Conservation (phyloP, 2,888 invertebrate species). For the Griposia aprilina region DNA sequence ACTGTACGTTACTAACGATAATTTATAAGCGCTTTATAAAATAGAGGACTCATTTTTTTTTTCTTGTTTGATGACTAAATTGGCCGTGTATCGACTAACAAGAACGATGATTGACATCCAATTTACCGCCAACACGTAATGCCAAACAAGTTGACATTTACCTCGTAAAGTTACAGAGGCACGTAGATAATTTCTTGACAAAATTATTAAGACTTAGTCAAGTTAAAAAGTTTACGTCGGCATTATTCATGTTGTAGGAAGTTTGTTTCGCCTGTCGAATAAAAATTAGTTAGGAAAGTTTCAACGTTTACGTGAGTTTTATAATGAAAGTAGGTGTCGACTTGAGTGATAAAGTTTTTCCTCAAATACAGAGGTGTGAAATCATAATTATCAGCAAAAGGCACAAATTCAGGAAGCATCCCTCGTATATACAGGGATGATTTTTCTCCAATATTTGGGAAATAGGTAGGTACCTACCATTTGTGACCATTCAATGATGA, state of each 20-base stretch:
- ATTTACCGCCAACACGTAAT: conserved; percentile 1
- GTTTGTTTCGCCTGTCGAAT: conserved; percentile 52
- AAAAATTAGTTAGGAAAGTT: conserved; percentile 56
- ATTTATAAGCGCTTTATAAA: neutral
- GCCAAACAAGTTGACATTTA: conserved; percentile 17
- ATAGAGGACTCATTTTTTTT: neutral
- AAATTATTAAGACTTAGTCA: conserved; percentile 42
- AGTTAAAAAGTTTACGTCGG: conserved; percentile 31
- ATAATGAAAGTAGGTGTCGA: conserved; percentile 26
- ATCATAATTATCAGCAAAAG: conserved; percentile 8
- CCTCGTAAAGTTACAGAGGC: conserved; percentile 14
- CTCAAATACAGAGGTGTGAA: neutral
- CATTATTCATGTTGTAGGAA: conserved; percentile 49
- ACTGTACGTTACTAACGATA: neutral
- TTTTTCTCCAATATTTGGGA: neutral
- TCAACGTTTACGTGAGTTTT: conserved; percentile 38
- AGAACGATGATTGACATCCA: conserved; percentile 19
- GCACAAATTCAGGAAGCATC: neutral
- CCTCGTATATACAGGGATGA: neutral
- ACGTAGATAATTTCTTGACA: conserved; percentile 39
- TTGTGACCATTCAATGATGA: neutral
- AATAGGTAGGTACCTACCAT: neutral
- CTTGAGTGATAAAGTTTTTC: conserved; percentile 14
- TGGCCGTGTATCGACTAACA: neutral
- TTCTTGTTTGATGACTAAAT: neutral